phyloP scores from a whole-genome alignment of 2,888 invertebrate species.

The Pandemis heparana region DNA sequence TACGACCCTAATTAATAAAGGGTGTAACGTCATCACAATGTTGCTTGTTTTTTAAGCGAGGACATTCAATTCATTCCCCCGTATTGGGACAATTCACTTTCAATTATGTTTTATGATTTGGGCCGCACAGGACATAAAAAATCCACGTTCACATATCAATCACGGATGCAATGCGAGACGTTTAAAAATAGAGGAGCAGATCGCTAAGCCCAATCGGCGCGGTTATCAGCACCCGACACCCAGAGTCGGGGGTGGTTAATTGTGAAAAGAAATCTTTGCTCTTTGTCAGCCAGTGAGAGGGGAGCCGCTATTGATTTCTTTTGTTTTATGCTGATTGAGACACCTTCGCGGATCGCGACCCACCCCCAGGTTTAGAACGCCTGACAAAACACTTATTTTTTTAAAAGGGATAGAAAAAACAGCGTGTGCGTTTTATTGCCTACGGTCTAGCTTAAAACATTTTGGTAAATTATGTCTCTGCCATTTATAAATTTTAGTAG shows the following conservation, averaged over 20 bases:
- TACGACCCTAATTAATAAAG: slow-evolving; percentile 58
- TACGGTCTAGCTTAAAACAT: slow-evolving; percentile 52
- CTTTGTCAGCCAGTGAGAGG: slow-evolving; percentile 77
- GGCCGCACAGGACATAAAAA: background rate
- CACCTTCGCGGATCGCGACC: slow-evolving; percentile 78
- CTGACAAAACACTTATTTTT: slow-evolving; percentile 80
- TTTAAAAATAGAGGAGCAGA: slow-evolving; percentile 53
- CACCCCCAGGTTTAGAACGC: slow-evolving; percentile 66
- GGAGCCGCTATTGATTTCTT: slow-evolving; percentile 84
- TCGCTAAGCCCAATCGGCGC: slow-evolving; percentile 67
- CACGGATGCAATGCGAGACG: slow-evolving; percentile 20
- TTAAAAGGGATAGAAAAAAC: slow-evolving; percentile 70
- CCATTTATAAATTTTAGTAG: too few species aligned
- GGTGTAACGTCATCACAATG: slow-evolving; percentile 39
- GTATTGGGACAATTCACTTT: background rate
- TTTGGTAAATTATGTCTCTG: background rate
- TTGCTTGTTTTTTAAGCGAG: background rate
- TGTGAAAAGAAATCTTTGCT: slow-evolving; percentile 86
- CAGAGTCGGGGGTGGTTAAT: slow-evolving; percentile 81
- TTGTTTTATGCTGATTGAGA: slow-evolving; percentile 87
- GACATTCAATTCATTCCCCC: background rate
- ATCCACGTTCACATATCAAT: slow-evolving; percentile 14
- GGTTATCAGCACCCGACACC: slow-evolving; percentile 77
- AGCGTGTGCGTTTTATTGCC: slow-evolving; percentile 50
- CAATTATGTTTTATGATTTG: background rate